These are phyloP conservation scores for Rhyacichthys aspro DNA, from an alignment of 2,797 vertebrate genomes.

Conservation along the genomic window DNA sequence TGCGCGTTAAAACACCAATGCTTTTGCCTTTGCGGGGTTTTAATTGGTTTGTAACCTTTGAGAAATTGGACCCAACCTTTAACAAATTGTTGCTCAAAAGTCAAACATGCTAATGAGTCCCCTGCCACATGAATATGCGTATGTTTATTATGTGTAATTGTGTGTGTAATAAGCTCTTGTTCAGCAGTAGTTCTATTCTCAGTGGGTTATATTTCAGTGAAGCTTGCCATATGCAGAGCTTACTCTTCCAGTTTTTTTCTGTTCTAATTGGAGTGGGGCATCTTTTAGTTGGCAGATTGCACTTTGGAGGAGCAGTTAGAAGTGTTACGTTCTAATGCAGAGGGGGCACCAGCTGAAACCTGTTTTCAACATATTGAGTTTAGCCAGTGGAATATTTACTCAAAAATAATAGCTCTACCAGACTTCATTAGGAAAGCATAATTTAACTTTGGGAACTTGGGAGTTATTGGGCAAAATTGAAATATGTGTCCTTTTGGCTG, in stretches of 20 bases:
- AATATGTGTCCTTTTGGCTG: background rate
- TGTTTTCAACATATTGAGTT: background rate
- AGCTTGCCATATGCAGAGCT: background rate
- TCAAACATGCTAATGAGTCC: constrained; percentile 17
- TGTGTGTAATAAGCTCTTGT: constrained; percentile 19
- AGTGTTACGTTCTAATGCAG: background rate
- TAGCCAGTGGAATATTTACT: background rate
- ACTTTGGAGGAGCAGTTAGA: background rate
- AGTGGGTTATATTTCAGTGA: background rate
- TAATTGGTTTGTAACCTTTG: constrained; percentile 19
- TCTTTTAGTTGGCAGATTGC: background rate
- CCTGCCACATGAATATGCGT: constrained; percentile 13
- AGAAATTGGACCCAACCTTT: constrained; percentile 28
- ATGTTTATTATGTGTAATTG: constrained; percentile 30
- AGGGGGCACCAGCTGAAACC: background rate
- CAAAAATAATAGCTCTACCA: too few relatives aligned
- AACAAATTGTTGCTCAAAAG: constrained; percentile 27
- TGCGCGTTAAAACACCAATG: constrained; percentile 20
- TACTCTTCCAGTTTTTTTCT: background rate
- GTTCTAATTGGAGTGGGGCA: background rate
- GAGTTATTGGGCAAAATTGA: background rate
- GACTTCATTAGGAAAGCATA: background rate
- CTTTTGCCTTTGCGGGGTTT: constrained; percentile 15
- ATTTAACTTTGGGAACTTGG: background rate
- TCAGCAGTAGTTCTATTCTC: constrained; percentile 1